Percentiles rank a stretch among this genome's conserved stretches.
These are phyloP conservation scores for Vannuccia rotundouncinata DNA, from an alignment of 2,888 invertebrate genomes.

Conservation along the genomic window DNA sequence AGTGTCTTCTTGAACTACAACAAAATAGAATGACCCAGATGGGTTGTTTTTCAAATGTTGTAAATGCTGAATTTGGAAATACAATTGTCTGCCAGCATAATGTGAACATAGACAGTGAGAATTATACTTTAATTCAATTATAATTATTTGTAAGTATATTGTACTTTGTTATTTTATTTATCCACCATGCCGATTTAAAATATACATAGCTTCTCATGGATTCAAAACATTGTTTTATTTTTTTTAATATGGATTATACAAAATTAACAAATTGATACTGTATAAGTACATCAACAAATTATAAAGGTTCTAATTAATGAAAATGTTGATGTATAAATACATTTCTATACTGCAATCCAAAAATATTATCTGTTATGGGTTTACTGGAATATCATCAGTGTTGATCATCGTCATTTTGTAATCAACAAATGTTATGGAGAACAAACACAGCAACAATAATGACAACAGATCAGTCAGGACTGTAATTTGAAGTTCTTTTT, in stretches of 20 bases:
- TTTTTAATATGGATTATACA: conserved; percentile 15
- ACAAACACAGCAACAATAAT: conserved; percentile 24
- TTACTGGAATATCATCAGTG: conserved; percentile 23
- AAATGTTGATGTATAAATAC: conserved; percentile 23
- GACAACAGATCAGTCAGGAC: conserved; percentile 24
- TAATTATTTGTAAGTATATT: not conserved
- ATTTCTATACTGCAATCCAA: conserved; percentile 20
- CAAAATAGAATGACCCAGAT: conserved; percentile 23
- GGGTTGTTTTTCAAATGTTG: conserved; percentile 26
- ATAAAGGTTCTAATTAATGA: conserved; percentile 24
- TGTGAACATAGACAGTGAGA: conserved; percentile 15
- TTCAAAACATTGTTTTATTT: conserved; percentile 4
- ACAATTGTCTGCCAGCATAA: conserved; percentile 26
- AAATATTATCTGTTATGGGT: conserved; percentile 21
- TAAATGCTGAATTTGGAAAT: conserved; percentile 20
- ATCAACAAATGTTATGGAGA: conserved; percentile 20
- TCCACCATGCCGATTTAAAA: conserved; percentile 17
- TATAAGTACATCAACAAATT: conserved; percentile 16
- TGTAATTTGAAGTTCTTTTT: conserved; percentile 22
- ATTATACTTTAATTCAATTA: conserved; percentile 17
- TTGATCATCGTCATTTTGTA: conserved; percentile 26
- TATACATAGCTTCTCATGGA: conserved; percentile 19
- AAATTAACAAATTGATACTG: conserved; percentile 19
- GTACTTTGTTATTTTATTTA: conserved; percentile 12
- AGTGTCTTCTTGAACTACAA: conserved; percentile 26